A percentile compares a stretch with the other conserved stretches of the same genome.
These are phyloP conservation scores for Antheraea mylitta DNA, from an alignment of 1,140 invertebrate genomes.

Conservation along the genomic window DNA sequence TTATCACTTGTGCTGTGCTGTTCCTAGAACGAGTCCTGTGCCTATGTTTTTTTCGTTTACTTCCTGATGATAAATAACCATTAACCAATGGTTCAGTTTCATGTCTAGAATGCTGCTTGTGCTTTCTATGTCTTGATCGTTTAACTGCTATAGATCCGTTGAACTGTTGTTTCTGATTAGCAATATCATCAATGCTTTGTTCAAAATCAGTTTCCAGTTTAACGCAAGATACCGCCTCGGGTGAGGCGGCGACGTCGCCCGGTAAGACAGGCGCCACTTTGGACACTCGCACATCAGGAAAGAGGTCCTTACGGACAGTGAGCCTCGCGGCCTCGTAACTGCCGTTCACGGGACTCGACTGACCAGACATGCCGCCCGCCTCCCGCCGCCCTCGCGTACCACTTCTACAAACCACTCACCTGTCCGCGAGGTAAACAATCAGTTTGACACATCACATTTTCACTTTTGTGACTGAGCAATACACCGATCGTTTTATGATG, in stretches of 20 bases:
- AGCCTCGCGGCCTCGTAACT: slow-evolving; percentile 66
- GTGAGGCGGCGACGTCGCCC: slow-evolving; percentile 41
- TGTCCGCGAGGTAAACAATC: slow-evolving; percentile 79
- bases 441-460: slow-evolving; percentile 80
- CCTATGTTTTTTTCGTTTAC: slow-evolving; percentile 61
- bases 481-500: slow-evolving; percentile 58
- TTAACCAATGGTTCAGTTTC: slow-evolving; percentile 54
- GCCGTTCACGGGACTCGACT: slow-evolving; percentile 70
- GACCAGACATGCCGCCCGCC: slow-evolving; percentile 72
- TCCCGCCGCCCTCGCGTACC: slow-evolving; percentile 67
- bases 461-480: slow-evolving; percentile 70
- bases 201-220: slow-evolving; percentile 77
- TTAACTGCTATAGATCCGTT: slow-evolving; percentile 46
- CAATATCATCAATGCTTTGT: slow-evolving; percentile 74
- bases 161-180: slow-evolving; percentile 54
- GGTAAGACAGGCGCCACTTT: slow-evolving; percentile 41
- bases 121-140: slow-evolving; percentile 59
- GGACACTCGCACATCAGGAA: slow-evolving; percentile 55
- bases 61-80: slow-evolving; percentile 61
- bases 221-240: slow-evolving; percentile 56
- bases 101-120: slow-evolving; percentile 63
- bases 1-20: slow-evolving; percentile 65
- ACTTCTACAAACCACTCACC: slow-evolving; percentile 75
- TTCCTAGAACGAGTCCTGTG: slow-evolving; percentile 53
- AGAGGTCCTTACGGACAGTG: slow-evolving; percentile 72